These are phyloP conservation scores for Malurus leucopterus DNA, from an alignment of 2,797 vertebrate species.

Conservation along the genomic window DNA sequence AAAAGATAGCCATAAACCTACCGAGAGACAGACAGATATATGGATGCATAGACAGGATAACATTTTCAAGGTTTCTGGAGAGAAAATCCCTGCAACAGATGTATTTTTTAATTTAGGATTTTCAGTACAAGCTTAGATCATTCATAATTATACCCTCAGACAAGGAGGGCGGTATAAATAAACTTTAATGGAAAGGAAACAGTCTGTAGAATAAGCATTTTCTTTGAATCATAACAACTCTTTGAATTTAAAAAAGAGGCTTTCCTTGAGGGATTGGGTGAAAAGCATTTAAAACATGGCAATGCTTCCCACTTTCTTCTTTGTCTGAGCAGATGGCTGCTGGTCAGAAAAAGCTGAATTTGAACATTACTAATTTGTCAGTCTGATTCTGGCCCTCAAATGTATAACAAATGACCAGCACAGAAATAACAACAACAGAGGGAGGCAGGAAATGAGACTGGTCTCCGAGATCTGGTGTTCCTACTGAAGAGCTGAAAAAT, in stretches of 20 bases:
- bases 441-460: neutral
- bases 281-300: conserved; percentile 35
- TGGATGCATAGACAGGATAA: conserved; percentile 37
- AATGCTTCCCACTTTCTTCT: conserved; percentile 14
- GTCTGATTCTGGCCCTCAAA: neutral
- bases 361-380: neutral
- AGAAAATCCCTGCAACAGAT: conserved; percentile 55
- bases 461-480: neutral
- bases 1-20: conserved; percentile 37
- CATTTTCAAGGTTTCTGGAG: conserved; percentile 58
- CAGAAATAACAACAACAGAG: conserved; percentile 10
- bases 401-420: neutral
- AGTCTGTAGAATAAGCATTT: conserved; percentile 48
- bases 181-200: conserved; percentile 59
- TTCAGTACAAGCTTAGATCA: conserved; percentile 61
- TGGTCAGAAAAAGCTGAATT: conserved; percentile 31
- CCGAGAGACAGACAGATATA: conserved; percentile 53
- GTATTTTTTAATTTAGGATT: conserved; percentile 64
- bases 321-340: conserved; percentile 37
- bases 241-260: conserved; percentile 32
- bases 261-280: conserved; percentile 17
- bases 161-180: conserved; percentile 56
- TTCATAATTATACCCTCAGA: conserved; percentile 60
- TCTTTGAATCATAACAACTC: conserved; percentile 47
- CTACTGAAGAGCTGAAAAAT: neutral